Conservation (phyloP, 2,888 invertebrate species). For the Nemurella pictetii region DNA sequence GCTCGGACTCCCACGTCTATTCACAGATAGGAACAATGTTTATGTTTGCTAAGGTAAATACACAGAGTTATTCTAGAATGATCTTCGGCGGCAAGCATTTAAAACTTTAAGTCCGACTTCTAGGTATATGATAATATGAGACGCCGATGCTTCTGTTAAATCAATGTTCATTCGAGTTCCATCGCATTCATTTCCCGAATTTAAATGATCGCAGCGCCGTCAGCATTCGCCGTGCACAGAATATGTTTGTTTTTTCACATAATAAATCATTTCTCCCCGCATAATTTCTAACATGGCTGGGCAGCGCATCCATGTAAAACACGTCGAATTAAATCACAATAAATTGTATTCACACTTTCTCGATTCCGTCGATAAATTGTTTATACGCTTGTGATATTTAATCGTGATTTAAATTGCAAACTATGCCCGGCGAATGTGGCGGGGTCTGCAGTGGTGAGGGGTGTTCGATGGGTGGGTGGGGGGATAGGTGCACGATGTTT, state of each 20-base stretch:
- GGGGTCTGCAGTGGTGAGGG: too few relatives aligned
- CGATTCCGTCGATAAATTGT: background rate
- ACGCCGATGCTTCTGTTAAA: too few relatives aligned
- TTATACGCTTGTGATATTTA: background rate
- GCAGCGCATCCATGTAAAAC: background rate
- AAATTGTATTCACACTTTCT: background rate
- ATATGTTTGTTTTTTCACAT: background rate
- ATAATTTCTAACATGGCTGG: background rate
- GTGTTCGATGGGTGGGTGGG: too few relatives aligned
- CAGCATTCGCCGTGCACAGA: background rate
- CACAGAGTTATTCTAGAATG: background rate
- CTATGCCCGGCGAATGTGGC: background rate
- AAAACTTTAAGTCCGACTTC: too few relatives aligned
- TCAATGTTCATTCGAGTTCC: too few relatives aligned
- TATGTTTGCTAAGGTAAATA: background rate
- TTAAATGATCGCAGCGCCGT: background rate
- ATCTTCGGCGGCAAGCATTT: too few relatives aligned
- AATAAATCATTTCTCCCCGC: background rate
- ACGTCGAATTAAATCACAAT: background rate
- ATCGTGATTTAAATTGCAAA: background rate
- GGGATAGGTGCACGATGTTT: background rate
- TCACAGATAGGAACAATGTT: background rate
- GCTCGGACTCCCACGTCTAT: background rate
- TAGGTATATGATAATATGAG: too few relatives aligned
- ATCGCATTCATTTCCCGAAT: background rate